These are phyloP conservation scores for Acanthopagrus latus DNA, from an alignment of 2,797 vertebrate genomes.

Conservation along the genomic window DNA sequence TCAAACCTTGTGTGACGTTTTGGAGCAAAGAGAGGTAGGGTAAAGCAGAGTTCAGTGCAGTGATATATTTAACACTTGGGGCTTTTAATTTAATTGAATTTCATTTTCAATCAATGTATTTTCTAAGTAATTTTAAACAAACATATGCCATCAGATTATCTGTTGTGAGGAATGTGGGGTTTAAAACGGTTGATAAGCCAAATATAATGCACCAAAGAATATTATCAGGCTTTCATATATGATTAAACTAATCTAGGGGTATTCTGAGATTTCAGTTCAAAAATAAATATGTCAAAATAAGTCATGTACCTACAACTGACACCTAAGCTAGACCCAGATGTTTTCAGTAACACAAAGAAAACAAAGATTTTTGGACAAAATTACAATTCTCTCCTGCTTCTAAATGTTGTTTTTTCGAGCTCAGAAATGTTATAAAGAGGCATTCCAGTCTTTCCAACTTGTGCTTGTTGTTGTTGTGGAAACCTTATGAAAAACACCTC, in stretches of 20 bases:
- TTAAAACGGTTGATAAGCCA: neutral
- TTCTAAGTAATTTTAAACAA: too few relatives aligned
- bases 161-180: neutral
- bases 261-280: too few relatives aligned
- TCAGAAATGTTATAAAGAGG: neutral
- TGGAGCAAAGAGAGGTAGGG: neutral
- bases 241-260: too few relatives aligned
- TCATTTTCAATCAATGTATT: too few relatives aligned
- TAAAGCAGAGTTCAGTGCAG: slow-evolving; percentile 10
- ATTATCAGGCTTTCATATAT: too few relatives aligned
- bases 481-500: neutral
- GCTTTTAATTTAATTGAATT: neutral
- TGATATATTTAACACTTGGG: neutral
- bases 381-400: neutral
- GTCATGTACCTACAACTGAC: neutral
- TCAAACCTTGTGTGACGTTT: neutral
- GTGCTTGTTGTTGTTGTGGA: neutral
- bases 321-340: neutral
- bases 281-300: too few relatives aligned
- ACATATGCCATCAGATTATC: neutral
- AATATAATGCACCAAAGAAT: neutral
- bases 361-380: neutral
- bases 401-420: neutral
- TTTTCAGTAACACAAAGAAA: neutral
- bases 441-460: neutral